These are phyloP conservation scores for Stichodactyla mertensii DNA, from an alignment of 64 coral and sea anemone species.

Conservation along the genomic window DNA sequence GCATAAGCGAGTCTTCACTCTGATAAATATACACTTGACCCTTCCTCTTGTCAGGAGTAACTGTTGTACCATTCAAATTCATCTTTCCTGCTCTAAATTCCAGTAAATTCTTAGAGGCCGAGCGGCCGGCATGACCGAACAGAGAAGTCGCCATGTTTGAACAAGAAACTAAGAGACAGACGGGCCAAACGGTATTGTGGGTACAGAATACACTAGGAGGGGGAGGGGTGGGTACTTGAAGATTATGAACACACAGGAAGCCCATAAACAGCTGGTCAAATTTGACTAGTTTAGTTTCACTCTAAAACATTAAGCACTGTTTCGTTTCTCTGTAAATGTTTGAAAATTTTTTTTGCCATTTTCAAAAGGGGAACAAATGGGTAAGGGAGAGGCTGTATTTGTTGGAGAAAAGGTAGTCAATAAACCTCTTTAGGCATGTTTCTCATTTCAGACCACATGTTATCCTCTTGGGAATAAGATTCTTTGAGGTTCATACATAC, in stretches of 20 bases:
- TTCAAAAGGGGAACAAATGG: too few relatives aligned
- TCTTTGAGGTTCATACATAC: too few relatives aligned
- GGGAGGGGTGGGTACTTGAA: neutral
- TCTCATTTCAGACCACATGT: too few relatives aligned
- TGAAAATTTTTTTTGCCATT: too few relatives aligned
- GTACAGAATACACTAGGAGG: neutral
- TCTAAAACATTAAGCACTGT: too few relatives aligned
- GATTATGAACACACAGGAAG: neutral
- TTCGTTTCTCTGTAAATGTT: too few relatives aligned
- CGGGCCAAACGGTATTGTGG: neutral
- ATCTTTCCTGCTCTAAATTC: slow-evolving; percentile 99
- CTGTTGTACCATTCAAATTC: slow-evolving; percentile 90
- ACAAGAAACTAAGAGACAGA: neutral
- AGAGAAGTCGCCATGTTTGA: slow-evolving; percentile 84
- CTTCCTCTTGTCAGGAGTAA: slow-evolving; percentile 95
- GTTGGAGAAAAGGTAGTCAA: too few relatives aligned
- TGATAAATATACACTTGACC: slow-evolving; percentile 97
- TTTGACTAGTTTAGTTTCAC: too few relatives aligned
- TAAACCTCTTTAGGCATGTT: too few relatives aligned
- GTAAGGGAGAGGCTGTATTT: too few relatives aligned
- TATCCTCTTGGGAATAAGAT: too few relatives aligned
- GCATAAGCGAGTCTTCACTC: slow-evolving; percentile 95
- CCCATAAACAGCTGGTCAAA: neutral
- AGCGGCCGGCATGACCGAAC: slow-evolving; percentile 65
- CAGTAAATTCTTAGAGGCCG: slow-evolving; percentile 88